Evolutionary conservation across 2,113 vertebrate genomes (phyloP).

Genomic region (Corythornis madagascariensis): DNA sequence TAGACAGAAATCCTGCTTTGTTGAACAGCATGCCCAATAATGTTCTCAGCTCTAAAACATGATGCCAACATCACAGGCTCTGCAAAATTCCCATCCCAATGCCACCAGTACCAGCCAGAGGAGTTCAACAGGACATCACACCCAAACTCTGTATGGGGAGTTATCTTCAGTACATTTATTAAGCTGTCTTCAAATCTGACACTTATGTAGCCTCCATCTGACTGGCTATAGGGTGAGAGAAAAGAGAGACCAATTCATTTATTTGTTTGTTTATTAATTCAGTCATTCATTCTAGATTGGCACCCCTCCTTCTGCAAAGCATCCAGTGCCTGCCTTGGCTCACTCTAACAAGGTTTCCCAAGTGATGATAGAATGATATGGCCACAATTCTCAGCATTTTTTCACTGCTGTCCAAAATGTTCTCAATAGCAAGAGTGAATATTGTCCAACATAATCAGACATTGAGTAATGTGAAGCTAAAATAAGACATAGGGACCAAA

Average conservation of each 20-base stretch:
- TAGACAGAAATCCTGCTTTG: neutral
- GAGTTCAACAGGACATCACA: neutral
- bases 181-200: neutral
- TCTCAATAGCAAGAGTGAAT: constrained; percentile 17
- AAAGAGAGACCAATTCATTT: neutral
- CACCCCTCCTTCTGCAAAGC: neutral
- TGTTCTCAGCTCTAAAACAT: neutral
- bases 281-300: neutral
- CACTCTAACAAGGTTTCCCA: neutral
- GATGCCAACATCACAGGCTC: neutral
- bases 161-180: neutral
- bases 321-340: constrained; percentile 15
- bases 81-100: neutral
- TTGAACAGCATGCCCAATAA: neutral
- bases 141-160: fast-evolving
- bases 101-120: neutral
- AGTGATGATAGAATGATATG: neutral
- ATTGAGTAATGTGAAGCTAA: constrained; percentile 57
- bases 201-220: neutral
- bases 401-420: constrained; percentile 6
- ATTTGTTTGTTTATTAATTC: no score
- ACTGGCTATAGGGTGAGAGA: neutral
- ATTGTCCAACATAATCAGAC: constrained; percentile 62
- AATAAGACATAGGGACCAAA: constrained; percentile 20
- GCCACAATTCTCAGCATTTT: constrained; percentile 2